Base-by-base conservation (phyloP, 2,888 invertebrate genomes). In the Tetheella fluctuosa region DNA sequence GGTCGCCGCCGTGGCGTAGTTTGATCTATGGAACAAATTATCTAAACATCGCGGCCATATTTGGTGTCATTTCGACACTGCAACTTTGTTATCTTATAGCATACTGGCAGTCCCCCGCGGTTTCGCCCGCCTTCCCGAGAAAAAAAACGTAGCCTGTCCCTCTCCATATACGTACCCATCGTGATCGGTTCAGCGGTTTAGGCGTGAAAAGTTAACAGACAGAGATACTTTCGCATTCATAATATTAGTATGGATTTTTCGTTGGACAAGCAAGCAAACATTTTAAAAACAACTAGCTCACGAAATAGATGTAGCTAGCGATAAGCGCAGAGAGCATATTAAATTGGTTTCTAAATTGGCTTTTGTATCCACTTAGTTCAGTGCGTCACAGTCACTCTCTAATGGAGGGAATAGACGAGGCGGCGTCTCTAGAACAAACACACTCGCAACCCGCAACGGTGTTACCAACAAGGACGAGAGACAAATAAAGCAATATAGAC, bases 401-500 rank as follows among this genome's bases (percentile, higher is more conserved):
- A 30, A 55, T 23, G 20, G 65, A 52, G 63, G 57, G 59, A 42
- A 65, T 60, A 74, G 73, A 74, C 73, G 63, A 42, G 39, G 20
- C 55, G 70, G 69, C 75, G 55, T 34, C 34, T 30, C 20, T 20
- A 52, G 48, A 30, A 28, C 28, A 64, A 59, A 54, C 60, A 64
- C 59, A 63, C 63, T 54, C 64, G 61, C 67, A 60, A 64, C 63
- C 56, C 63, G 61, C 67, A 67, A 64, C 69, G 64, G 69, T 69
- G 67, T 58, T 68, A 62, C 61, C 70, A 64, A 74, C 74, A 75
- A 74, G 73, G 70, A 70, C 72, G 42, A 59, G 59, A 53, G 65
- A 69, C 79, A 72, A 76, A 79, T 80, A 79, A 76, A 80, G 75
- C 67, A 72, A 77, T 79, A 76, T 73, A 71, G 71, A 74, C 73